phyloP scores from a whole-genome alignment of 1,140 invertebrate species.

The Drosophila parabipectinata region DNA sequence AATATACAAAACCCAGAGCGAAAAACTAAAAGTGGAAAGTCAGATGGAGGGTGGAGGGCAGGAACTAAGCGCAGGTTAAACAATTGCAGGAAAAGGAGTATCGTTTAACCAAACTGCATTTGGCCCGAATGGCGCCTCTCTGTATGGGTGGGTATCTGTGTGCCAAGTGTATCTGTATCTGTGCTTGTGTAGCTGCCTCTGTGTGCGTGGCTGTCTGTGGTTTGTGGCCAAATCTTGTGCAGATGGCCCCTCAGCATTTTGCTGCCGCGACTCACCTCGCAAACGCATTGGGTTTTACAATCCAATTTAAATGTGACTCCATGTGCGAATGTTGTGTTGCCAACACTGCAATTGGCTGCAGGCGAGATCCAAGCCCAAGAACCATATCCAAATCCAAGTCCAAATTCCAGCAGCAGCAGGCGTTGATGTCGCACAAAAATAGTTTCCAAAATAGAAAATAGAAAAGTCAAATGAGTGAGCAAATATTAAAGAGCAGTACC shows the following conservation, averaged over 20 bases:
- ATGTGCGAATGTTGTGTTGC: constrained; percentile 87
- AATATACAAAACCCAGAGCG: constrained; percentile 7
- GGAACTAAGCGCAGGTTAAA: constrained; percentile 54
- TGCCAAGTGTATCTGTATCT: constrained; percentile 5
- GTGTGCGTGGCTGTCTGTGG: constrained; percentile 41
- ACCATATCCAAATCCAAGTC: constrained; percentile 23
- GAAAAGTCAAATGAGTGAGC: constrained; percentile 54
- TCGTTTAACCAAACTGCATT: constrained; percentile 60
- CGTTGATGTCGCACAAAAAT: constrained; percentile 17
- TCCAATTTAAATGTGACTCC: constrained; percentile 88
- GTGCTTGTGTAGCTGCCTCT: constrained; percentile 14
- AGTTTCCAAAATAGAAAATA: constrained; percentile 26
- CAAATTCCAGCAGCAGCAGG: constrained; percentile 8
- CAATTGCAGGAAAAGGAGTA: constrained; percentile 27
- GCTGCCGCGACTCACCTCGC: constrained; percentile 85
- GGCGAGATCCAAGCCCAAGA: constrained; percentile 37
- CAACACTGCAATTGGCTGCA: constrained; percentile 85
- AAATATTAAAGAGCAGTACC: constrained; percentile 5
- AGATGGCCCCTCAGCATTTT: constrained; percentile 10
- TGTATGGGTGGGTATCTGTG: constrained; percentile 1
- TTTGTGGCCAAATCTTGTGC: constrained; percentile 50
- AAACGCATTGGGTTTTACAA: constrained; percentile 88
- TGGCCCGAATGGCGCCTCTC: constrained; percentile 19
- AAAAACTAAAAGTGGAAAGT: constrained; percentile 14
- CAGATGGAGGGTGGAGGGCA: neutral